Conservation (phyloP, 2,888 invertebrate species). For the Drosophila subquinaria region DNA sequence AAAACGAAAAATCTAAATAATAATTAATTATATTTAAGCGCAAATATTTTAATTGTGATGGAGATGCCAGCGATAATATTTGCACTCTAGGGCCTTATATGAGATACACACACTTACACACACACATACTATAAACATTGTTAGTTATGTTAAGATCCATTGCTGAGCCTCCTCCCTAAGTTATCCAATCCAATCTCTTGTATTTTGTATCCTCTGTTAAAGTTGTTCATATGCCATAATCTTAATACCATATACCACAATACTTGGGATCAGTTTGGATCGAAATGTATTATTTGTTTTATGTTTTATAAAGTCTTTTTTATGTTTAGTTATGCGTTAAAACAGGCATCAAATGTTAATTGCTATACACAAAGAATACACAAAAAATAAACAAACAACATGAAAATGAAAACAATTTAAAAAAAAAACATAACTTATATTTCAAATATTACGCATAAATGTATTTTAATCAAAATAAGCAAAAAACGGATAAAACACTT, state of each 20-base stretch:
- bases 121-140: constrained; percentile 45
- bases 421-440: constrained; percentile 71
- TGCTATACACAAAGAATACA: constrained; percentile 62
- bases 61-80: constrained; percentile 70
- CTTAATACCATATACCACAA: constrained; percentile 23
- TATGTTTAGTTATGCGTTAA: constrained; percentile 48
- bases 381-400: constrained; percentile 33
- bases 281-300: constrained; percentile 62
- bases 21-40: constrained; percentile 70
- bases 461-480: constrained; percentile 84
- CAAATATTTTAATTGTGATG: constrained; percentile 78
- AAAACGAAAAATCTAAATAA: constrained; percentile 24
- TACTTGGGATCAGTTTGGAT: constrained; percentile 34
- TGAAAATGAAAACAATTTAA: constrained; percentile 39
- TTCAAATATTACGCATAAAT: constrained; percentile 84
- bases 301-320: constrained; percentile 40
- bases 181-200: constrained; percentile 25
- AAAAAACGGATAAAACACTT: constrained; percentile 72
- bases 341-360: constrained; percentile 76
- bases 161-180: constrained; percentile 28
- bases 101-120: constrained; percentile 66
- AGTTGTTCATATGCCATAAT: constrained; percentile 60
- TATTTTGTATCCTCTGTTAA: constrained; percentile 61
- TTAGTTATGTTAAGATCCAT: constrained; percentile 71
- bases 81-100: constrained; percentile 81